Percentiles rank a stretch among this genome's conserved stretches.
These are phyloP conservation scores for Tetraodon nigroviridis DNA, from an alignment of 2,113 vertebrate genomes.

Conservation along the genomic window DNA sequence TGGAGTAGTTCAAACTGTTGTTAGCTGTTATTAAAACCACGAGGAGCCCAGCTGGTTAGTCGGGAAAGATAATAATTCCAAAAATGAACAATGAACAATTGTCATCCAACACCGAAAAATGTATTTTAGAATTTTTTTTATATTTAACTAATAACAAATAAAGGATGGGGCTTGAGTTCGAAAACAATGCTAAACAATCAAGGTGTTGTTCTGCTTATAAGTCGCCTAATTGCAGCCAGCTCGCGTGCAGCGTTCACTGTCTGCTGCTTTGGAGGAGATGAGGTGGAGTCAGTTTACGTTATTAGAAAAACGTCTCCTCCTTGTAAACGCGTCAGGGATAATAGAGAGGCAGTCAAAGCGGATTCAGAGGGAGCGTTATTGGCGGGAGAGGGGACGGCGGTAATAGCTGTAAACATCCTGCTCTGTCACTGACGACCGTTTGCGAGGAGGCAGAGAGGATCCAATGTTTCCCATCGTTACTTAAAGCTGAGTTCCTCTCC, in stretches of 20 bases:
- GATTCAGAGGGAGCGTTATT: slow-evolving; percentile 39
- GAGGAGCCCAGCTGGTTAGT: too few species aligned
- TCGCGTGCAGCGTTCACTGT: slow-evolving; percentile 24
- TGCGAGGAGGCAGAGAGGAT: slow-evolving; percentile 47
- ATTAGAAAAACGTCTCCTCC: slow-evolving; percentile 28
- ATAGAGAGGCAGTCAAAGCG: slow-evolving; percentile 36
- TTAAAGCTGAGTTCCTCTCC: slow-evolving; percentile 46
- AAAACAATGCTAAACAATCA: too few species aligned
- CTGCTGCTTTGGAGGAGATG: slow-evolving; percentile 18
- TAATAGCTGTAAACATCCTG: slow-evolving; percentile 45
- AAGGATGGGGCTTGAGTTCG: too few species aligned
- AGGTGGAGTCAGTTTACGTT: slow-evolving; percentile 16
- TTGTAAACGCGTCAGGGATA: slow-evolving; percentile 36
- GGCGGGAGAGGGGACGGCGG: slow-evolving; percentile 35
- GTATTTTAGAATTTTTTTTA: too few species aligned
- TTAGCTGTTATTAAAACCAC: too few species aligned
- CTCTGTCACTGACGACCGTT: slow-evolving; percentile 26
- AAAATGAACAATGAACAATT: too few species aligned
- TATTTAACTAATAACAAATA: too few species aligned
- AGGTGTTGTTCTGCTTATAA: background rate
- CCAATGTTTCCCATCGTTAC: slow-evolving; percentile 51
- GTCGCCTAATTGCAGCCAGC: slow-evolving; percentile 26
- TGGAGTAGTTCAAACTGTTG: too few species aligned
- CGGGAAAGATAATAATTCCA: too few species aligned
- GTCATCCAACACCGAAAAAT: too few species aligned